Conservation (phyloP, 1,140 invertebrate species). For the Euwallacea similis region DNA sequence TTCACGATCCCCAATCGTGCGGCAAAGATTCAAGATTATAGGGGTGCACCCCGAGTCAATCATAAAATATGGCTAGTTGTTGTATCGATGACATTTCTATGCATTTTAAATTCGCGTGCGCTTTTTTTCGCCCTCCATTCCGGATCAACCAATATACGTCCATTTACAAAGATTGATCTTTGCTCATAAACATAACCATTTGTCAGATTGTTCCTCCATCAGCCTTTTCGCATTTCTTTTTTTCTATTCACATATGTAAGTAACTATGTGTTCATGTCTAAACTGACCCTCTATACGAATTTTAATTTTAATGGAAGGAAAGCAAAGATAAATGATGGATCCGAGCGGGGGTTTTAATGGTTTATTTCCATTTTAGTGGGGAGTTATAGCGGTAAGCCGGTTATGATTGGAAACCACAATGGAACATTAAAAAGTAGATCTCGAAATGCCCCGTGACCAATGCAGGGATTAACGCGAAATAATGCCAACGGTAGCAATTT, state of each 20-base stretch:
- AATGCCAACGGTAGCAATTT: conserved; percentile 23
- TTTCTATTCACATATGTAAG: neutral
- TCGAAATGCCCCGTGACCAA: conserved; percentile 50
- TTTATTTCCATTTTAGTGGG: conserved; percentile 28
- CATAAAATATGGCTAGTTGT: conserved; percentile 50
- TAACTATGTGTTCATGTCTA: no score
- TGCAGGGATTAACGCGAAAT: conserved; percentile 50
- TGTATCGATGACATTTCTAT: conserved; percentile 49
- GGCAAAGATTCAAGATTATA: conserved; percentile 34
- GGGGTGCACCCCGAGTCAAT: conserved; percentile 42
- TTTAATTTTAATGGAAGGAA: conserved; percentile 21
- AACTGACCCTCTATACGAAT: no score
- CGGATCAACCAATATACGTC: conserved; percentile 38
- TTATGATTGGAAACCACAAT: conserved; percentile 50
- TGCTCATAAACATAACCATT: conserved; percentile 44
- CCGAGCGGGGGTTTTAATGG: conserved; percentile 22
- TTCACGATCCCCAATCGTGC: conserved; percentile 31
- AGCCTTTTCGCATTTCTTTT: neutral
- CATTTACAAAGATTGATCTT: conserved; percentile 46
- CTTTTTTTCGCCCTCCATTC: conserved; percentile 17
- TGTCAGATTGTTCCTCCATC: conserved; percentile 26
- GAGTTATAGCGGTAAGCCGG: conserved; percentile 42
- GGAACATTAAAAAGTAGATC: conserved; percentile 54
- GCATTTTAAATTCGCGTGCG: conserved; percentile 45
- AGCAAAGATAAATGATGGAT: conserved; percentile 25